These are phyloP conservation scores for Tipula lateralis DNA, from an alignment of 2,888 invertebrate species.

Conservation along the genomic window DNA sequence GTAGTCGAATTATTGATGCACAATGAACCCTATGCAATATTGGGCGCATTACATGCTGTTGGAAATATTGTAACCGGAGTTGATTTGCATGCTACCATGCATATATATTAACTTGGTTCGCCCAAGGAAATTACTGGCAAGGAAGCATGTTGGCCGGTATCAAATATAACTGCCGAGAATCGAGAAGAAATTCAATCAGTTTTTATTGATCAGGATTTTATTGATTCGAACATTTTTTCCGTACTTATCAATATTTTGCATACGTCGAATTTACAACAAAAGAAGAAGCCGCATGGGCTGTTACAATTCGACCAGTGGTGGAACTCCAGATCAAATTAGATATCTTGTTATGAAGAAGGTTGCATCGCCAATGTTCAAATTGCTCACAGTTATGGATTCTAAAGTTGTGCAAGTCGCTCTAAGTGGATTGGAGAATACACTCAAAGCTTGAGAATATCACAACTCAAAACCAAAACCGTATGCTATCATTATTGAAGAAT, in stretches of 20 bases:
- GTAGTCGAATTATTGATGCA: slow-evolving; percentile 62
- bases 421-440: slow-evolving; percentile 91
- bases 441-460: slow-evolving; percentile 83
- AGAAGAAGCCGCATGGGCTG: slow-evolving; percentile 97
- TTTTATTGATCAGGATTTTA: no score
- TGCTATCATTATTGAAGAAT: slow-evolving; percentile 88
- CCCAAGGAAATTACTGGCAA: slow-evolving; percentile 82
- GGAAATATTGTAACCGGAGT: slow-evolving; percentile 98
- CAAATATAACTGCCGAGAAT: slow-evolving; percentile 95
- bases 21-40: slow-evolving; percentile 75
- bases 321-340: slow-evolving; percentile 84
- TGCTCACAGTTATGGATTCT: slow-evolving; percentile 86
- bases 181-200: slow-evolving; percentile 91
- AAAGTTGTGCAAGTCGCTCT: slow-evolving; percentile 95
- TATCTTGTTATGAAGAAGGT: slow-evolving; percentile 62
- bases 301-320: slow-evolving; percentile 94
- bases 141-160: slow-evolving; percentile 96
- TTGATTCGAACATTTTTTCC: slow-evolving; percentile 90
- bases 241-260: slow-evolving; percentile 82
- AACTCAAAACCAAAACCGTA: slow-evolving; percentile 80
- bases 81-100: slow-evolving; percentile 85
- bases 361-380: slow-evolving; percentile 92
- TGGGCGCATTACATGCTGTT: slow-evolving; percentile 91
- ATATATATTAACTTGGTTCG: slow-evolving; percentile 70
- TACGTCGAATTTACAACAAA: slow-evolving; percentile 86